phyloP scores from a whole-genome alignment of 2,797 vertebrate species.

The Moxostoma hubbsi region DNA sequence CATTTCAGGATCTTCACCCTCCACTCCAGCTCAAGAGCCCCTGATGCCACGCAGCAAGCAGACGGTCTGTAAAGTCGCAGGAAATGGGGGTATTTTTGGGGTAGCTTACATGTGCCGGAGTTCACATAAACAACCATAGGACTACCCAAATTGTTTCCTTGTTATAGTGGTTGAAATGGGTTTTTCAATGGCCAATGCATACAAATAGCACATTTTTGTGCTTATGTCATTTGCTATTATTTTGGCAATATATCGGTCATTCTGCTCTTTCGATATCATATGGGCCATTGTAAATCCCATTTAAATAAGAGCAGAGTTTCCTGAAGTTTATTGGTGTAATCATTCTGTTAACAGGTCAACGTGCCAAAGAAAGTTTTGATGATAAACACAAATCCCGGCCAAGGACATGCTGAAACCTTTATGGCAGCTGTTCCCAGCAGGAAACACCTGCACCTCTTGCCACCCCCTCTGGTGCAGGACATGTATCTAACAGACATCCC shows the following conservation, averaged over 20 bases:
- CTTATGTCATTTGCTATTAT: no score
- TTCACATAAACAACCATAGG: neutral
- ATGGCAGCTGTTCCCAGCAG: neutral
- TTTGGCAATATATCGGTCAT: no score
- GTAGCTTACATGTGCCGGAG: neutral
- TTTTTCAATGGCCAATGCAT: no score
- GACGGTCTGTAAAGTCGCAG: conserved; percentile 28
- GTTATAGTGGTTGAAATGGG: no score
- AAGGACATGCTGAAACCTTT: conserved; percentile 33
- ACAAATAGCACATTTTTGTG: no score
- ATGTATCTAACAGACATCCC: no score
- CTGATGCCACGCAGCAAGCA: conserved; percentile 34
- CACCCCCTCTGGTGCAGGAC: neutral
- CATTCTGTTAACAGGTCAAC: conserved; percentile 22
- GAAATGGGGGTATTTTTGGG: neutral
- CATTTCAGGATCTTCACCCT: conserved; percentile 15
- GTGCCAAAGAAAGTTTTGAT: neutral
- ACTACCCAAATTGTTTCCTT: no score
- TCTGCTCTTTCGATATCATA: no score
- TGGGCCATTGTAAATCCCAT: no score
- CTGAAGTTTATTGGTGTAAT: conserved; percentile 13
- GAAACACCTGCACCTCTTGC: conserved; percentile 35
- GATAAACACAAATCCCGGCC: conserved; percentile 31
- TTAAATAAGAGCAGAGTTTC: conserved; percentile 5
- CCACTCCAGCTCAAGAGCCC: conserved; percentile 7